Base-by-base conservation (phyloP, 2,888 invertebrate genomes). In the Ditula angustiorana region DNA sequence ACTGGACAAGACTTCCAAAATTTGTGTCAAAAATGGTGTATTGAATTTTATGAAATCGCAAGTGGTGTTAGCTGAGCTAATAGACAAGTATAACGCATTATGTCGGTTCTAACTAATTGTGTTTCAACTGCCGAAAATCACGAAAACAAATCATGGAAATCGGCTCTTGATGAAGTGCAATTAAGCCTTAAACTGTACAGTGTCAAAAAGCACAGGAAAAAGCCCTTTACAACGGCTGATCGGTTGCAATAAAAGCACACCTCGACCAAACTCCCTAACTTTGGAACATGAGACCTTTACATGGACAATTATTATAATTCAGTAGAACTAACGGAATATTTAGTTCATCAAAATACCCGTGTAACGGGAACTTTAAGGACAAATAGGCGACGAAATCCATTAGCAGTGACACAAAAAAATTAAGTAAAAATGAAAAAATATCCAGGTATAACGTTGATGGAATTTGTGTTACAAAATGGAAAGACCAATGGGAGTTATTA, bases 211-310 rank as follows among this genome's bases (percentile, higher is more conserved):
- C 13, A 61, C 61, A 7, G 55, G 47, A 1, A 37, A 33, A 47
- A 61, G 55, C 26, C 61, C 55, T 2, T 26, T 61, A n/a, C 16
- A 61, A 46, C 16, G 46, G 23, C 24, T 61, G 33, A 46, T 46
- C 5, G 61, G 56, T 24, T 49, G 24, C 13, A 49, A 49, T 26
- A 49, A 49, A 49, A 24, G 26, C n/a, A 23, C 49, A 24, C 49
- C 26, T 24, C 10, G 13, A 7, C 13, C 23, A n/a, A 49, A 49
- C n/a, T 46, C 5, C 10, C 46, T 46, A 2, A 16, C 16, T 7
- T 19, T 46, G 10, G n/a, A 46, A 11, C 2, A 23, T 16, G 46
- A 46, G 4, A 26, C 5, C 26, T 5, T 26, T 56, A 41, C 26
- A 26, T 56, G 26, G 55, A 41, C 55, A 11, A 16, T 19, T 24